These are phyloP conservation scores for Macropodus opercularis DNA, from an alignment of 2,797 vertebrate genomes.

Conservation along the genomic window DNA sequence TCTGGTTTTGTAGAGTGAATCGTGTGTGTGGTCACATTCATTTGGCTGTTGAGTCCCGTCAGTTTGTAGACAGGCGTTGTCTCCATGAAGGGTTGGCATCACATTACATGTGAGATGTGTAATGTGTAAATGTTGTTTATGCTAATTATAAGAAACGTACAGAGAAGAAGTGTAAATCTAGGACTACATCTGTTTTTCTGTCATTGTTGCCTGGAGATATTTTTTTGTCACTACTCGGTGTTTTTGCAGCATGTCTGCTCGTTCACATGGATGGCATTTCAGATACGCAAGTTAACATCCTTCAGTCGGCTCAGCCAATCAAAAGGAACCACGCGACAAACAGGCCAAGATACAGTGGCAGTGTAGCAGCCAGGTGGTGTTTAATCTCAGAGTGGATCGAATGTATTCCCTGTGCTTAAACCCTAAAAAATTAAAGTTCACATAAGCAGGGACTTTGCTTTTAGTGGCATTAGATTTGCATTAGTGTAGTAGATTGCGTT, in stretches of 20 bases:
- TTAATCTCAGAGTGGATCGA: slow-evolving; percentile 27
- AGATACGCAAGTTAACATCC: slow-evolving; percentile 18
- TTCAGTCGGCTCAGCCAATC: slow-evolving; percentile 38
- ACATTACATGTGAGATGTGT: not conserved
- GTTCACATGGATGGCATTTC: slow-evolving; percentile 34
- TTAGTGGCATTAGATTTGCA: slow-evolving; percentile 58
- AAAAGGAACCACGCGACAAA: slow-evolving; percentile 38
- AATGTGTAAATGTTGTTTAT: slow-evolving; percentile 13
- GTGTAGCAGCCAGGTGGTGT: slow-evolving; percentile 19
- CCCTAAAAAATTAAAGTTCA: slow-evolving; percentile 33
- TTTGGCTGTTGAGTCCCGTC: slow-evolving; percentile 61
- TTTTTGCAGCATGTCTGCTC: slow-evolving; percentile 18
- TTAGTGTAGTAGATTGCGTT: slow-evolving; percentile 49
- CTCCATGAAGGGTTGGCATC: slow-evolving; percentile 23
- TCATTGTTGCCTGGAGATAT: slow-evolving; percentile 14
- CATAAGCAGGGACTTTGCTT: slow-evolving; percentile 37
- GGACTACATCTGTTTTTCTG: slow-evolving; percentile 5
- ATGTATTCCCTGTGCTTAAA: slow-evolving; percentile 25
- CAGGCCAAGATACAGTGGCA: slow-evolving; percentile 15
- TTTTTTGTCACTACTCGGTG: slow-evolving; percentile 17
- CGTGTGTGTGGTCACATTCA: slow-evolving; percentile 73
- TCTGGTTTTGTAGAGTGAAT: slow-evolving; percentile 67
- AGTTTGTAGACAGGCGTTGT: slow-evolving; percentile 52
- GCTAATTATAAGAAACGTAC: slow-evolving; percentile 21
- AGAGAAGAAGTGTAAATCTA: slow-evolving; percentile 10